Percentiles rank a stretch among this genome's conserved stretches.
Conservation (phyloP, 2,113 vertebrate species). For the Todiramphus saurophagus region DNA sequence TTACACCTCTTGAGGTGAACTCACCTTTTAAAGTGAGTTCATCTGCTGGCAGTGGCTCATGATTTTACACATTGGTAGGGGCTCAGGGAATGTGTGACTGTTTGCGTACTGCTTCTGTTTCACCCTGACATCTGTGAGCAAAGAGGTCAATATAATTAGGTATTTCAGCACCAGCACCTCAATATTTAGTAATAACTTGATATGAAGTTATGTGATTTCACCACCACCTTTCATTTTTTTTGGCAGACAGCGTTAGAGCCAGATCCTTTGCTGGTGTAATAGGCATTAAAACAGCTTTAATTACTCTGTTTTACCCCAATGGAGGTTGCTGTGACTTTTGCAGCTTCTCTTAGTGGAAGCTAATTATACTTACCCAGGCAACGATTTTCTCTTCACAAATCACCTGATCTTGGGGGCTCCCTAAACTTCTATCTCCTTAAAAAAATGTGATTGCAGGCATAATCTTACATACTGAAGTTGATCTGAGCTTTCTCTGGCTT, state of each 20-base stretch:
- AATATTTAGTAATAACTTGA: not conserved
- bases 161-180: not conserved
- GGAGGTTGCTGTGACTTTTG: not conserved
- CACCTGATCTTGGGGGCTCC: not conserved
- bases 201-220: not conserved
- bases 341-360: not conserved
- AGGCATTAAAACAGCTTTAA: not conserved
- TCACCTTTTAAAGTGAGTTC: not conserved
- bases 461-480: not conserved
- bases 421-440: not conserved
- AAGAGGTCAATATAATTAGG: not conserved
- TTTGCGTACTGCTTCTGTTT: not conserved
- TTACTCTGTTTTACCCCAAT: not conserved
- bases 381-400: not conserved
- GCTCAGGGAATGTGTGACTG: not conserved
- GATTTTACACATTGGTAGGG: not conserved
- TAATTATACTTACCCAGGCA: not conserved
- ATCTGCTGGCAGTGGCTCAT: not conserved
- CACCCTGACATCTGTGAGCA: not conserved
- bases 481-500: not conserved
- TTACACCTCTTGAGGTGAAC: too few species aligned
- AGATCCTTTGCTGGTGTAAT: not conserved
- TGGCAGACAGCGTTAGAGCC: not conserved
- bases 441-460: not conserved
- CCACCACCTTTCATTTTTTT: not conserved